phyloP scores from a whole-genome alignment of 2,113 vertebrate genomes.

The Anhinga anhinga region DNA sequence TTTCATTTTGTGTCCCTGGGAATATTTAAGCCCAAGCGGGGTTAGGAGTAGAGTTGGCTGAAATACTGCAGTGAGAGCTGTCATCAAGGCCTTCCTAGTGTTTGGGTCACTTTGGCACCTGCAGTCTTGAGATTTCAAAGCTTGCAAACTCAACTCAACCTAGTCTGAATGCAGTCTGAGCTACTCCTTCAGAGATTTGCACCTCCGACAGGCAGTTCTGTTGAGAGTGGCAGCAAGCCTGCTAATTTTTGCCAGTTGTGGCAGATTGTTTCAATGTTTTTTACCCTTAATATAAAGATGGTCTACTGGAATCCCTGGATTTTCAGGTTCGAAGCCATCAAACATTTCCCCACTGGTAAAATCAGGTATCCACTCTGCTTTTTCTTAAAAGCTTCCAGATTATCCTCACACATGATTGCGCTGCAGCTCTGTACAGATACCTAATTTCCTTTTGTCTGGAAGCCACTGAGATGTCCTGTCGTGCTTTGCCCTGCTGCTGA shows the following conservation, averaged over 20 bases:
- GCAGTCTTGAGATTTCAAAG: not conserved
- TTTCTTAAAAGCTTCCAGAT: not conserved
- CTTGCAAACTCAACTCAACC: not conserved
- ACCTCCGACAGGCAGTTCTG: not conserved
- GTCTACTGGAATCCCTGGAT: not conserved
- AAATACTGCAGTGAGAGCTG: not conserved
- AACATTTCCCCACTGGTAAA: not conserved
- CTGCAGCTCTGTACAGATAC: not conserved
- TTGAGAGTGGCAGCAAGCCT: not conserved
- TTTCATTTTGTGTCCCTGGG: not conserved
- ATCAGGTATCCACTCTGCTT: not conserved
- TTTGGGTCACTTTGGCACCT: not conserved
- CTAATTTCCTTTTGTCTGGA: not conserved
- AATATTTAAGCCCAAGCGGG: not conserved
- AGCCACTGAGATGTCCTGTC: not conserved
- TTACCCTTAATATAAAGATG: not conserved
- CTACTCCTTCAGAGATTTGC: not conserved
- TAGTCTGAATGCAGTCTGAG: not conserved
- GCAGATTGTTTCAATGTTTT: not conserved
- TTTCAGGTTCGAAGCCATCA: not conserved
- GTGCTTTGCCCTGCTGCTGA: not conserved
- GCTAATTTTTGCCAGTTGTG: not conserved
- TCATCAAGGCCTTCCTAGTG: not conserved
- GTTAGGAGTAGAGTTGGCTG: not conserved
- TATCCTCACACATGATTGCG: not conserved